A percentile compares a stretch with the other conserved stretches of the same genome.
phyloP scores from a whole-genome alignment of 2,797 vertebrate genomes.

The Alosa sapidissima region DNA sequence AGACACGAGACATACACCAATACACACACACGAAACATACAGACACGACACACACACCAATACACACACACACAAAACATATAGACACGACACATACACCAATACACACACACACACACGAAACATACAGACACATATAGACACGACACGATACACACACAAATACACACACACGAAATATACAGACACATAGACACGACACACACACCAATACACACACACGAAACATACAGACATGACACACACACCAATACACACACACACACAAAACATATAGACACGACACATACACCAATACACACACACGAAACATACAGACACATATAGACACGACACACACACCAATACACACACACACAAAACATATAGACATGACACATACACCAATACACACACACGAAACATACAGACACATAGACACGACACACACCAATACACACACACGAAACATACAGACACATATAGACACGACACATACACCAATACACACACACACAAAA shows the following conservation, averaged over 20 bases:
- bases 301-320: too few species aligned
- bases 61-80: not conserved
- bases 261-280: too few species aligned
- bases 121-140: not conserved
- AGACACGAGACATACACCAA: not conserved
- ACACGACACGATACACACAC: not conserved
- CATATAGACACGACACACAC: too few species aligned
- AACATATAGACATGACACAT: not conserved
- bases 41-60: not conserved
- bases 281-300: too few species aligned
- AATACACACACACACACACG: constrained; percentile 12
- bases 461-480: too few species aligned
- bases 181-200: not conserved
- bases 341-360: constrained; percentile 18
- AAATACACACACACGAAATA: constrained; percentile 7
- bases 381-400: not conserved
- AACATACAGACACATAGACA: too few species aligned
- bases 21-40: not conserved
- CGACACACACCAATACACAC: too few species aligned
- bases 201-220: too few species aligned
- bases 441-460: too few species aligned
- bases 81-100: not conserved
- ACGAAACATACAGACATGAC: too few species aligned
- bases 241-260: too few species aligned
- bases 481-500: constrained; percentile 27